Evolutionary conservation across 1,140 invertebrate genomes (phyloP).

Genomic region (Habropoda laboriosa): DNA sequence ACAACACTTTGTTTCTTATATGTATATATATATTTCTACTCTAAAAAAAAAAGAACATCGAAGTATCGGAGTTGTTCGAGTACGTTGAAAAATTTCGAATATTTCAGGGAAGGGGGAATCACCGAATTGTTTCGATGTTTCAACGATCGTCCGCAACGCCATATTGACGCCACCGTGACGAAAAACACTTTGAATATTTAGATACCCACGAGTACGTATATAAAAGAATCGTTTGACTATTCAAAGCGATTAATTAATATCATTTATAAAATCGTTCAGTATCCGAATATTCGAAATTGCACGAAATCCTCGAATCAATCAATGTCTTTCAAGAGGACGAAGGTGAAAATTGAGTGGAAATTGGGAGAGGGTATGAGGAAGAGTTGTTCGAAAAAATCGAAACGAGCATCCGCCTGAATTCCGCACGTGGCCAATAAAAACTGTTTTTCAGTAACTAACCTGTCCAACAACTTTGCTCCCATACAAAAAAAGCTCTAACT

Average conservation of each 20-base stretch:
- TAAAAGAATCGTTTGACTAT: not conserved
- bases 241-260: not conserved
- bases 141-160: not conserved
- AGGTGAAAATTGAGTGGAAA: too few species aligned
- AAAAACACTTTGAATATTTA: conserved; percentile 3
- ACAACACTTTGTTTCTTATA: conserved; percentile 3
- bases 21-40: conserved; percentile 11
- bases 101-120: not conserved
- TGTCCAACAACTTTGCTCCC: conserved; percentile 39
- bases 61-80: not conserved
- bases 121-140: not conserved
- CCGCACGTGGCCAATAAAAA: conserved; percentile 11
- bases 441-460: not conserved
- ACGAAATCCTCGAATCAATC: not conserved
- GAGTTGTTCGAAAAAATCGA: conserved; percentile 3
- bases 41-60: conserved; percentile 4
- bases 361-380: too few species aligned
- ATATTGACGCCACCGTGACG: not conserved
- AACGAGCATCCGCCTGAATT: conserved; percentile 20
- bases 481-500: conserved; percentile 24
- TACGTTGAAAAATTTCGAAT: not conserved
- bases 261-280: not conserved
- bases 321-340: not conserved
- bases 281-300: not conserved
- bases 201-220: not conserved